Evolutionary conservation across 30 jellyfish, hydroid and myxozoan genomes (phyloP).

Genomic region (Hydractinia echinata): DNA sequence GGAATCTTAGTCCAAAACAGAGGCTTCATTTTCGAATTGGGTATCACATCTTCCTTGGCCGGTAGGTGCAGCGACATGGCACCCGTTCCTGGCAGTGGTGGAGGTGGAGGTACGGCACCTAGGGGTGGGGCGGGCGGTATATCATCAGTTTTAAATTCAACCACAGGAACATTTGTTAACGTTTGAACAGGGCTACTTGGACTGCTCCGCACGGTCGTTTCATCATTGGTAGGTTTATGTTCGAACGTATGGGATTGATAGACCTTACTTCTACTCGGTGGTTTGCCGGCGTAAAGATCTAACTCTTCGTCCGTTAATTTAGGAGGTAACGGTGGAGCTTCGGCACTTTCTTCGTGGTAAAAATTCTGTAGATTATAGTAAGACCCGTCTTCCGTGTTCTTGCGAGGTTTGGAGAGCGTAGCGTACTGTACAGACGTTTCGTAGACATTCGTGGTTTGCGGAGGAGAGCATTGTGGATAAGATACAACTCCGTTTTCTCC

Average conservation of each 20-base stretch:
- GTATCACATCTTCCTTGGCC: conserved; percentile 65
- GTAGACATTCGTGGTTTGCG: neutral
- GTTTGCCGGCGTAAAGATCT: neutral
- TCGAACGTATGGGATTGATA: neutral
- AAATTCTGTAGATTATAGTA: no score
- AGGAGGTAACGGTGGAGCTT: neutral
- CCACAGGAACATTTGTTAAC: neutral
- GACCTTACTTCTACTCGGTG: neutral
- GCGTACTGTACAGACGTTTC: conserved; percentile 1
- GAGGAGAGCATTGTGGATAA: neutral
- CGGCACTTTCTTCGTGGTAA: neutral
- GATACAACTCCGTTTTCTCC: neutral
- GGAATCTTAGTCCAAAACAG: conserved; percentile 92
- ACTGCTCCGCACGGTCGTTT: neutral
- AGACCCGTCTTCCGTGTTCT: neutral
- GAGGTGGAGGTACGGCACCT: conserved; percentile 41
- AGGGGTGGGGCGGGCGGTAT: conserved; percentile 81
- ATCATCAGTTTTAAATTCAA: conserved; percentile 5
- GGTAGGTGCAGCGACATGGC: conserved; percentile 32
- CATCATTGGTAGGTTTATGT: neutral
- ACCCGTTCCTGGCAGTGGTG: conserved; percentile 80
- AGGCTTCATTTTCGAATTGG: conserved; percentile 70
- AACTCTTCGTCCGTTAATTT: neutral
- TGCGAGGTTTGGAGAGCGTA: conserved; percentile 70
- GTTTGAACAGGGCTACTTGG: neutral